phyloP scores from a whole-genome alignment of 2,113 vertebrate species.

The Passer montanus region DNA sequence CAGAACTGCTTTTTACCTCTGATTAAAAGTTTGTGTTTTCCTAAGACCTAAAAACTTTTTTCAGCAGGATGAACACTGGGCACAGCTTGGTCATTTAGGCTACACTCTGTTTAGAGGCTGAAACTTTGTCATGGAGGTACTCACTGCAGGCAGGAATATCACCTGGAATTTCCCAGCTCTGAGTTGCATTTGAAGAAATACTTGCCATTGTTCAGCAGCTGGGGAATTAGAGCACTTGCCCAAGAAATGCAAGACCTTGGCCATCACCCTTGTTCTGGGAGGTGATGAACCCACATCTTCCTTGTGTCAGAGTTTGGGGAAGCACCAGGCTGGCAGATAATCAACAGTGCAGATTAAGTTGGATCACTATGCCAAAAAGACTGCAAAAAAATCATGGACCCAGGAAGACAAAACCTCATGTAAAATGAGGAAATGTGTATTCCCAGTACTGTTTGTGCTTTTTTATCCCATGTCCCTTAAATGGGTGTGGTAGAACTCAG shows the following conservation, averaged over 20 bases:
- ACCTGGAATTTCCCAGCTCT: neutral
- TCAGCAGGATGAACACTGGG: neutral
- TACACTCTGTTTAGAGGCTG: neutral
- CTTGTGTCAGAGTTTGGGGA: neutral
- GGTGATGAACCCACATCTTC: neutral
- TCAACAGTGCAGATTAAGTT: neutral
- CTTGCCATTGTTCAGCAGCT: neutral
- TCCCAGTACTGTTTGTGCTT: neutral
- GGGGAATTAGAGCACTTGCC: neutral
- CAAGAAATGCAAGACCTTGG: neutral
- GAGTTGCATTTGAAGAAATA: neutral
- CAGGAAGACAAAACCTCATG: neutral
- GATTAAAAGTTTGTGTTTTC: neutral
- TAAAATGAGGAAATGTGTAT: neutral
- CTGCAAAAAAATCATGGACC: neutral
- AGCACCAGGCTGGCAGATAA: neutral
- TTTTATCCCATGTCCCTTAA: neutral
- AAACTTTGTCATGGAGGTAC: neutral
- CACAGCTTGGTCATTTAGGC: neutral
- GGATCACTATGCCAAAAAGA: neutral
- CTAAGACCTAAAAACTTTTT: neutral
- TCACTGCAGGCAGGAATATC: neutral
- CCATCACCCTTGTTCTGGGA: neutral
- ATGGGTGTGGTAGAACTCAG: neutral
- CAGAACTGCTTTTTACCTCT: neutral